Evolutionary conservation across 2,797 vertebrate species (phyloP), one percentile per base, ranked within the genome.

Genomic region (Lycodopsis pacificus): DNA sequence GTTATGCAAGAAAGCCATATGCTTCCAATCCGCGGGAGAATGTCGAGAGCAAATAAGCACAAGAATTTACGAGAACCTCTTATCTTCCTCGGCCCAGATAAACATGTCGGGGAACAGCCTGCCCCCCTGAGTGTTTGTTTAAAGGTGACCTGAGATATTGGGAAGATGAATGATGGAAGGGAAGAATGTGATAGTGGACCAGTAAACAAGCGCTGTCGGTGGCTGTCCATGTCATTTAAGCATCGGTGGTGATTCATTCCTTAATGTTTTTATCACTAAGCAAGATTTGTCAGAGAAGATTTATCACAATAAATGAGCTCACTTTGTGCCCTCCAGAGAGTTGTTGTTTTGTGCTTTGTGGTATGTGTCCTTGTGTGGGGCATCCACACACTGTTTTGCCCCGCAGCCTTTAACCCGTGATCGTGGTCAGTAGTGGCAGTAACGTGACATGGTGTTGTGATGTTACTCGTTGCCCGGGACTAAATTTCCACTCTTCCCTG

Each of bases 1-100:
- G 57, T 92, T 91, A 91, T 87, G 83, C 58, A 93, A 91, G 57
- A 56, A 61, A 73, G 54, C 75, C 91, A 92, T 89, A 89, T 93
- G 91, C 76, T 90, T 91, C 81, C 77, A 89, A 82, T 91, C 86
- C 66, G 54, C 59, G 44, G 12, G 73, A 27, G 61, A 84, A 48
- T 76, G 59, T 54, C 7, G 10, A 76, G 66, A 71, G 38, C 59
- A 67, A 88, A 76, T 70, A 84, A 76, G 68, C 64, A 42, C 9
- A 79, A 46, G 64, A 77, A 71, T 88, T 89, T 71, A 82, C 48
- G 65, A 84, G 78, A 85, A 83, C 38, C 51, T 67, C 78, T 86
- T 78, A 89, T 93, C 90, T 79, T 54, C 25, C 49, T 65, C 46
- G 56, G 59, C 62, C 59, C 20, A 74, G 75, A 92, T 86, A 91